Percentiles rank a stretch among this genome's conserved stretches.
Evolutionary conservation across 2,113 vertebrate genomes (phyloP).

Genomic region (Dipodomys ordii): DNA sequence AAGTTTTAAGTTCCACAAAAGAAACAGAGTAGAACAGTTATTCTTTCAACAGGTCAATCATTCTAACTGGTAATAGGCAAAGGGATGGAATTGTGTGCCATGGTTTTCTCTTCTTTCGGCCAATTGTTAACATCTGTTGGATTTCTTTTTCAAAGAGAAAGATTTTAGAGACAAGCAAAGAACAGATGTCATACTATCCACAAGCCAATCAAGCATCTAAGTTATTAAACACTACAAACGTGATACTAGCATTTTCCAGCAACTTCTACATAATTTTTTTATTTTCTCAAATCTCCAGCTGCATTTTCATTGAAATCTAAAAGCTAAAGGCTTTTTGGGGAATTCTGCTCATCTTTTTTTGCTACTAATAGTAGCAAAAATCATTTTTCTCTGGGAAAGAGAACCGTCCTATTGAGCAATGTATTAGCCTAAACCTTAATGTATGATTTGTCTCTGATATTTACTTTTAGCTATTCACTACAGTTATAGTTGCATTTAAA

Average conservation of each 20-base stretch:
- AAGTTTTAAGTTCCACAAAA: slow-evolving; percentile 35
- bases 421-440: not conserved
- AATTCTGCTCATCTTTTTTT: not conserved
- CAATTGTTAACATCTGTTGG: not conserved
- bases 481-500: not conserved
- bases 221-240: not conserved
- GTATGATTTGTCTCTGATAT: not conserved
- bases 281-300: not conserved
- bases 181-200: slow-evolving; percentile 16
- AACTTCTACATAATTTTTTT: not conserved
- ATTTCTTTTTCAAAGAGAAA: slow-evolving; percentile 33
- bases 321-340: not conserved
- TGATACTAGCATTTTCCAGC: not conserved
- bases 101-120: not conserved
- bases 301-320: not conserved
- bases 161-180: slow-evolving; percentile 25
- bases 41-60: not conserved
- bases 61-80: slow-evolving; percentile 18
- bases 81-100: not conserved
- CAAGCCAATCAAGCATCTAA: not conserved
- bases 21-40: not conserved
- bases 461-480: slow-evolving; percentile 39
- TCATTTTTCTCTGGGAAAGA: not conserved
- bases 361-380: not conserved
- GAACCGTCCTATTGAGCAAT: slow-evolving; percentile 35